Evolutionary conservation across 2,888 invertebrate species (phyloP), one percentile per base, ranked within the genome.

Genomic region (Eupsilia transversa): DNA sequence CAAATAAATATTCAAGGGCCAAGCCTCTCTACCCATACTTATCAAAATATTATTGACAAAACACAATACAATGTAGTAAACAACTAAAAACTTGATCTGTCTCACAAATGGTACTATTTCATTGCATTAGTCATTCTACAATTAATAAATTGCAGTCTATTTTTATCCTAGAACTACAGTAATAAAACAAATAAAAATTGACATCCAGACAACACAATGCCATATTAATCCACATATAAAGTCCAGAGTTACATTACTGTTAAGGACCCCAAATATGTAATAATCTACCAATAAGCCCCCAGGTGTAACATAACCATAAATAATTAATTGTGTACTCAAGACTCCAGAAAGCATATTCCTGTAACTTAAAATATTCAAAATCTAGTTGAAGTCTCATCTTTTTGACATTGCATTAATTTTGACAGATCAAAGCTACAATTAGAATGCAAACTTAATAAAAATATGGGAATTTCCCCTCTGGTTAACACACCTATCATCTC

Each of bases 401-500:
- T n/a, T n/a, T n/a, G n/a, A n/a, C n/a, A n/a, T n/a, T n/a, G n/a
- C n/a, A n/a, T n/a, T n/a, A n/a, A n/a, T 27, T 38, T 38, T 41
- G 20, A 61, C 14, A 64, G 43, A 43, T 30, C 14, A 7, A 23
- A 9, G 14, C 6, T 20, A 12, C 1, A 0, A 20, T 35, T 3
- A 64, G 23, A 33, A 17, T 20, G 10, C 3, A 4, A n/a, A 9
- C 0, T 27, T 38, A 1, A 3, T 1, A 14, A 14, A 33, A 23
- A 14, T 23, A 38, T 7, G 5, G 17, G 10, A n/a, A n/a, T 54
- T 54, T 35, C 33, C 6, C n/a, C n/a, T 64, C 2, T 49, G 4
- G n/a, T 9, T 33, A 74, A 70, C 14, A 63, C 20, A 30, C 2
- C 3, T 56, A 17, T 54, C 35, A 14, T 41, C 88, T 90, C 6